Evolutionary conservation across 2,113 vertebrate genomes (phyloP).

Genomic region (Aleadryas rufinucha): DNA sequence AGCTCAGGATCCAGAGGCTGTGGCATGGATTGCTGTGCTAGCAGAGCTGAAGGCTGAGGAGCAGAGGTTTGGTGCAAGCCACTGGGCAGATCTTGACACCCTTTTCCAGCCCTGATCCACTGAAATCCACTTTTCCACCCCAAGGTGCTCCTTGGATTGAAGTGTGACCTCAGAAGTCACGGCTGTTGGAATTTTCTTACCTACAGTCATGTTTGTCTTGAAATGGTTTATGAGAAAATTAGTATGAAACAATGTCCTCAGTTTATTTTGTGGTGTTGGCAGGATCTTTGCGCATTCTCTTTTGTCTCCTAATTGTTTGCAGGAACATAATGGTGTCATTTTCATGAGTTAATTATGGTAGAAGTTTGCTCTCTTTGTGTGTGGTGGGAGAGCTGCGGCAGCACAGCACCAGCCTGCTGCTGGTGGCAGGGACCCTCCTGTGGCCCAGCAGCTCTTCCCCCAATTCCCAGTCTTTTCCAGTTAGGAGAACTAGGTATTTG

Average conservation of each 20-base stretch:
- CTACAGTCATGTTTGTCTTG: neutral
- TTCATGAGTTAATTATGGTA: neutral
- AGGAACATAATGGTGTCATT: neutral
- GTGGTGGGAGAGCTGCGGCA: neutral
- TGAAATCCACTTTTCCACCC: neutral
- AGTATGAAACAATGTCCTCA: neutral
- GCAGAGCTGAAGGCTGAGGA: neutral
- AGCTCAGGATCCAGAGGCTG: neutral
- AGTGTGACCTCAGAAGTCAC: neutral
- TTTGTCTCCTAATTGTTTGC: conserved; percentile 7
- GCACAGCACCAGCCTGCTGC: neutral
- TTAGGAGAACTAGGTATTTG: neutral
- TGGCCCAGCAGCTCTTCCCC: neutral
- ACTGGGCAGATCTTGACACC: neutral
- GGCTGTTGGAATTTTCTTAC: neutral
- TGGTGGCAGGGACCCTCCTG: neutral
- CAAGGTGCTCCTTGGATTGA: neutral
- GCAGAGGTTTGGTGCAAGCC: neutral
- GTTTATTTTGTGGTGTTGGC: neutral
- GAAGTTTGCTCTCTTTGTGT: neutral
- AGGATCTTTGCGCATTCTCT: neutral
- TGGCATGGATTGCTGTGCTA: neutral
- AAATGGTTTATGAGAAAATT: neutral
- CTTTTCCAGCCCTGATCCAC: neutral
- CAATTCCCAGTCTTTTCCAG: neutral